Evolutionary conservation across 2,797 vertebrate genomes (phyloP).

Genomic region (Enteromius thamalakanensis): DNA sequence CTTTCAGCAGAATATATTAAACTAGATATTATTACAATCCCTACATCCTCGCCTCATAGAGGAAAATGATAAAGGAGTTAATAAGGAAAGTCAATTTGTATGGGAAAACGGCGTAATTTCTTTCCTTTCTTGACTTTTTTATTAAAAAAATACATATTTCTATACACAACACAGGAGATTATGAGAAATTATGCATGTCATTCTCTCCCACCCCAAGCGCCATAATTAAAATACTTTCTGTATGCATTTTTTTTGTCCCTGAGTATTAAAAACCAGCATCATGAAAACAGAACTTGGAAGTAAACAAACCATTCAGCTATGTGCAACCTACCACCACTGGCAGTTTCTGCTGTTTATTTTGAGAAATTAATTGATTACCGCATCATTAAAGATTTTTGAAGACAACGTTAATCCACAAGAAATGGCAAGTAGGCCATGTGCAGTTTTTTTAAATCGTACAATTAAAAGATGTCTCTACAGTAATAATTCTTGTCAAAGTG

Average conservation of each 20-base stretch:
- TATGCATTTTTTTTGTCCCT: slow-evolving; percentile 23
- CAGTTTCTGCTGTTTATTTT: slow-evolving; percentile 31
- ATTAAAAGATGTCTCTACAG: slow-evolving; percentile 1
- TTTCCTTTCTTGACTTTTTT: slow-evolving; percentile 36
- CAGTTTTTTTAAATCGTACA: slow-evolving; percentile 7
- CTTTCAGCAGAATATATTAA: slow-evolving; percentile 45
- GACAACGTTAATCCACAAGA: neutral
- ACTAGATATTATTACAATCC: slow-evolving; percentile 41
- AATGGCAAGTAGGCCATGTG: neutral
- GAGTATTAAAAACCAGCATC: slow-evolving; percentile 40
- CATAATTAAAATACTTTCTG: slow-evolving; percentile 58
- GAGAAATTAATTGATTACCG: slow-evolving; percentile 47
- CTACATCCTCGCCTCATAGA: slow-evolving; percentile 24
- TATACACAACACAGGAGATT: slow-evolving; percentile 48
- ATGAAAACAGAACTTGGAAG: slow-evolving; percentile 34
- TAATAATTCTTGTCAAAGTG: slow-evolving; percentile 26
- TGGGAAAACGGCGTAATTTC: slow-evolving; percentile 32
- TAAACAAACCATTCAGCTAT: slow-evolving; percentile 43
- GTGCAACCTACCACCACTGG: slow-evolving; percentile 41
- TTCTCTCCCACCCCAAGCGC: slow-evolving; percentile 47
- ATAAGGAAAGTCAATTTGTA: slow-evolving; percentile 52
- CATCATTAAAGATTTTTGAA: slow-evolving; percentile 28
- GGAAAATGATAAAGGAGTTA: slow-evolving; percentile 44
- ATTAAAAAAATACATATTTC: slow-evolving; percentile 50
- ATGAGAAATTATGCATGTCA: slow-evolving; percentile 52